These are phyloP conservation scores for Holothuria leucospilota DNA, from an alignment of 53 echinoderm and acorn worm genomes.

Conservation along the genomic window DNA sequence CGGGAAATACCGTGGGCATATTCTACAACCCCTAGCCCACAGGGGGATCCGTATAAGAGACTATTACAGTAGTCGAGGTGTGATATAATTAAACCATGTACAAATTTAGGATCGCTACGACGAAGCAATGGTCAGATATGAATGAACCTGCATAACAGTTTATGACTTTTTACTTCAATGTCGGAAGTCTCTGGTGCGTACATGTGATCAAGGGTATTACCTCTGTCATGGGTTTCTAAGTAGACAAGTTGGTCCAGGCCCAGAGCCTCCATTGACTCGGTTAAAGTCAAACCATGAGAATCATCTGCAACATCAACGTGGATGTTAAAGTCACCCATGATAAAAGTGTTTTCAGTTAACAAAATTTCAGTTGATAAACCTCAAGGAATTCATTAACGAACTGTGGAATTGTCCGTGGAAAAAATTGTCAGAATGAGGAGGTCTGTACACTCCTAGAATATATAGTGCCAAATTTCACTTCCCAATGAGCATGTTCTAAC, in stretches of 20 bases:
- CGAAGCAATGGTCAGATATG: neutral
- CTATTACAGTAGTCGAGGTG: no score
- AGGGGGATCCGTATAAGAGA: no score
- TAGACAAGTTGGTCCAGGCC: neutral
- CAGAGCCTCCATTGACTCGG: neutral
- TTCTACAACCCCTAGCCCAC: no score
- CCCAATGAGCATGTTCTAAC: constrained; percentile 2
- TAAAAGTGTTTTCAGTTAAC: neutral
- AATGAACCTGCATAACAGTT: neutral
- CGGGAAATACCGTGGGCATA: no score
- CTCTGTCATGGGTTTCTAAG: neutral
- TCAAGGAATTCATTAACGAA: neutral
- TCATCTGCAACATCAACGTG: neutral
- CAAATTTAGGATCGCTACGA: no score
- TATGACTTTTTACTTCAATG: neutral
- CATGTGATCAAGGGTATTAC: neutral
- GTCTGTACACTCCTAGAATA: neutral
- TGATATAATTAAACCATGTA: no score
- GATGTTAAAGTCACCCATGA: neutral
- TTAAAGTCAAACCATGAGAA: neutral
- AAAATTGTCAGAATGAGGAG: neutral
- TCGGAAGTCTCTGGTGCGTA: neutral
- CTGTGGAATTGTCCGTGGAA: neutral
- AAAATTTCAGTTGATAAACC: neutral
- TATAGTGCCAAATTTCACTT: neutral